Conservation (phyloP, 2,888 invertebrate species). For the Marasmarcha lunaedactyla region DNA sequence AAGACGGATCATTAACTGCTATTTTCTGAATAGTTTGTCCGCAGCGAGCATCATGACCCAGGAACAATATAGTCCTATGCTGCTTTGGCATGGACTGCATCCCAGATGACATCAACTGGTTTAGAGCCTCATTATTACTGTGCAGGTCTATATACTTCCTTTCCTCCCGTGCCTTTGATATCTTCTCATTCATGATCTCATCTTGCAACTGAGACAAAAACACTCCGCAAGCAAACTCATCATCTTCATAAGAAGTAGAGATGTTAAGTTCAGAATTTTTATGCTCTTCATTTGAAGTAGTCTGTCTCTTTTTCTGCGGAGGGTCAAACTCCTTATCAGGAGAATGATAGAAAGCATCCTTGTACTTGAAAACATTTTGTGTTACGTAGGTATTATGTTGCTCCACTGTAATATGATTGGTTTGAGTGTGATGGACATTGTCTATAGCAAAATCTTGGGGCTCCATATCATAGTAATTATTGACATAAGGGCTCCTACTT, state of each 20-base stretch:
- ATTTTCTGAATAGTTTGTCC: constrained; percentile 58
- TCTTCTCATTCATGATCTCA: constrained; percentile 40
- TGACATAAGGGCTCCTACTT: constrained; percentile 41
- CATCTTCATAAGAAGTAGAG: constrained; percentile 33
- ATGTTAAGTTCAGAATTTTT: constrained; percentile 13
- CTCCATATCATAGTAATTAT: constrained; percentile 33
- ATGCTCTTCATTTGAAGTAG: constrained; percentile 11
- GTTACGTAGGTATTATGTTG: constrained; percentile 48
- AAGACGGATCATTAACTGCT: constrained; percentile 35
- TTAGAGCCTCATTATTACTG: constrained; percentile 40
- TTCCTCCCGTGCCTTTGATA: constrained; percentile 28
- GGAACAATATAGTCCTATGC: constrained; percentile 46
- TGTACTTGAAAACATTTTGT: constrained; percentile 44
- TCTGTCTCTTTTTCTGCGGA: neutral
- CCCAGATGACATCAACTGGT: constrained; percentile 49
- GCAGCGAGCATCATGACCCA: constrained; percentile 38
- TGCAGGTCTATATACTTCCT: constrained; percentile 27
- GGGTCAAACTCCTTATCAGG: constrained; percentile 24
- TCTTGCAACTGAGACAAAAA: constrained; percentile 40
- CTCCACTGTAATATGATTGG: constrained; percentile 35
- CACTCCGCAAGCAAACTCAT: constrained; percentile 44
- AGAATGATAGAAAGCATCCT: constrained; percentile 28
- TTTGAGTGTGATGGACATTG: constrained; percentile 21
- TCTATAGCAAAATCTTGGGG: constrained; percentile 29
- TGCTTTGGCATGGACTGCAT: constrained; percentile 43